Conservation (phyloP, 2,888 invertebrate genomes). For the Mantis religiosa region DNA sequence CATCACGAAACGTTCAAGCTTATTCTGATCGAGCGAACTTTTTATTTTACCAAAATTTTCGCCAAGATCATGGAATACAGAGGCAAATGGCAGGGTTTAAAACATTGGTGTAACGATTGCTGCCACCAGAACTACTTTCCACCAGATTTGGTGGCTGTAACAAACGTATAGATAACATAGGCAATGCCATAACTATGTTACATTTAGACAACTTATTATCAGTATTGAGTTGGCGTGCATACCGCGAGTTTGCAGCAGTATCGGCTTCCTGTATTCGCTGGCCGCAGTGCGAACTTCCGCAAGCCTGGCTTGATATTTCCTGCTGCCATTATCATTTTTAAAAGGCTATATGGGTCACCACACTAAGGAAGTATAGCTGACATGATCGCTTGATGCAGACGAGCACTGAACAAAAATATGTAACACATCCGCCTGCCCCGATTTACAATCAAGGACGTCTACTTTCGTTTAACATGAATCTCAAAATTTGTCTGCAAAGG, state of each 20-base stretch:
- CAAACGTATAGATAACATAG: no score
- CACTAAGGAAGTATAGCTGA: background rate
- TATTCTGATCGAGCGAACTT: no score
- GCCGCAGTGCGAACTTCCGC: background rate
- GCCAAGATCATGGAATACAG: background rate
- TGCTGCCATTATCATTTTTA: background rate
- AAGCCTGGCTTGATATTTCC: background rate
- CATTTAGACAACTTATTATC: background rate
- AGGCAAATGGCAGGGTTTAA: background rate
- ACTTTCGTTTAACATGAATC: no score
- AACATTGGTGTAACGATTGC: background rate
- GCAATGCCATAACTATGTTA: background rate
- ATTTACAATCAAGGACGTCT: no score
- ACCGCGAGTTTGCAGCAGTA: background rate
- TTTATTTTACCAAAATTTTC: no score
- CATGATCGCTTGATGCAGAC: background rate
- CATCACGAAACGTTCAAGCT: no score
- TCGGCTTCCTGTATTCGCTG: background rate
- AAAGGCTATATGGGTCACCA: background rate
- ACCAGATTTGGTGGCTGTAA: no score
- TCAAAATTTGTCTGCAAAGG: no score
- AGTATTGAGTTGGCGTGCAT: background rate
- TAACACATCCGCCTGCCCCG: no score
- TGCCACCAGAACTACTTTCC: no score
- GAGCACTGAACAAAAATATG: no score